Evolutionary conservation across 2,113 vertebrate species (phyloP).

Genomic region (Gila orcuttii): DNA sequence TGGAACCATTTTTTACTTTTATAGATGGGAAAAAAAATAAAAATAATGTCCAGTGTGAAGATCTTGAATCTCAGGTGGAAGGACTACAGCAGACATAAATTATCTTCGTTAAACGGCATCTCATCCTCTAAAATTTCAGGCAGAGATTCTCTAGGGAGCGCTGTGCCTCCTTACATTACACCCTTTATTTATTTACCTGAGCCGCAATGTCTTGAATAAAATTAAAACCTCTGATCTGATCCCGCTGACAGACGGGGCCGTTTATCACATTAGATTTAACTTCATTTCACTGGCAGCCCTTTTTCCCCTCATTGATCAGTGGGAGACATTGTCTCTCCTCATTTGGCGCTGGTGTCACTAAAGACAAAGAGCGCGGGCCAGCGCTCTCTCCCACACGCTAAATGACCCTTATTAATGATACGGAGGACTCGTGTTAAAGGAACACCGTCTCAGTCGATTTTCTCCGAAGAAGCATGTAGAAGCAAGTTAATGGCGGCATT

Average conservation of each 20-base stretch:
- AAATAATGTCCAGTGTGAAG: background rate
- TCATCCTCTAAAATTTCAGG: conserved; percentile 23
- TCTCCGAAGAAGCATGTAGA: background rate
- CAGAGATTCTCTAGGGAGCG: conserved; percentile 46
- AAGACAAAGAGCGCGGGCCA: conserved; percentile 48
- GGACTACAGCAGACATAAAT: conserved; percentile 2
- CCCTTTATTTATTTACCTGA: conserved; percentile 63
- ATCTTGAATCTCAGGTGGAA: background rate
- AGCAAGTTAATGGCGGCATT: background rate
- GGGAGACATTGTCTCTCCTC: conserved; percentile 63
- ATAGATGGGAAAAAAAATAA: background rate
- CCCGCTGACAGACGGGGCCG: conserved; percentile 63
- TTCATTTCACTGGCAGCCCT: conserved; percentile 62
- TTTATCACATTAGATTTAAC: conserved; percentile 71
- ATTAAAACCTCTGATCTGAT: conserved; percentile 62
- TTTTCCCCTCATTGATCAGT: conserved; percentile 63
- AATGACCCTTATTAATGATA: conserved; percentile 58
- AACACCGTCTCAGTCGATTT: conserved; percentile 6
- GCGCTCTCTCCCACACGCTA: conserved; percentile 44
- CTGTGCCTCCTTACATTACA: conserved; percentile 58
- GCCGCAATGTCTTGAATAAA: conserved; percentile 60
- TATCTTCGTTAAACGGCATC: background rate
- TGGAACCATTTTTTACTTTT: background rate
- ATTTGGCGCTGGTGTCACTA: conserved; percentile 56
- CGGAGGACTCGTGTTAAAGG: conserved; percentile 8